phyloP scores from a whole-genome alignment of 1,140 invertebrate species.

The Cylas formicarius region DNA sequence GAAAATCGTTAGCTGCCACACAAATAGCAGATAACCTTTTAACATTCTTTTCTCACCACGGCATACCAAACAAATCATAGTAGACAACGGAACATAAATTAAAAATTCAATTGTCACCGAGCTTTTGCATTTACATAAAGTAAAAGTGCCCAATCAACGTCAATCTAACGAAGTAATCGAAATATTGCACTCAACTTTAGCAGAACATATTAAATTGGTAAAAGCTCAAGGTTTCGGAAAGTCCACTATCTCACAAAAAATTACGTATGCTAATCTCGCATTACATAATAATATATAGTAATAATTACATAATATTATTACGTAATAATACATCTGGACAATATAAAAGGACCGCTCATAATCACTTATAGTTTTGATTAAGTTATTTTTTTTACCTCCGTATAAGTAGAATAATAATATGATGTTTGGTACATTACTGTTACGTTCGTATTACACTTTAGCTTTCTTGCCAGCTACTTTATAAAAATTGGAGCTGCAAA shows the following conservation, averaged over 20 bases:
- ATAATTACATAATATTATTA: background rate
- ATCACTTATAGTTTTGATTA: constrained; percentile 10
- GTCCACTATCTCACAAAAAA: constrained; percentile 3
- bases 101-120: constrained; percentile 26
- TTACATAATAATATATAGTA: constrained; percentile 8
- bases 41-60: constrained; percentile 17
- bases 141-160: constrained; percentile 32
- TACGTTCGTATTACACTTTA: too few relatives aligned
- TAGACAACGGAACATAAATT: constrained; percentile 27
- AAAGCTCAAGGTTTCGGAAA: constrained; percentile 1
- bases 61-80: constrained; percentile 21
- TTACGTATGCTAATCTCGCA: constrained; percentile 16
- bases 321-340: constrained; percentile 6
- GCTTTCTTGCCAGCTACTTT: constrained; percentile 3
- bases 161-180: constrained; percentile 39
- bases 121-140: constrained; percentile 29
- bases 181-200: too few relatives aligned
- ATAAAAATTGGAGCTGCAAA: too few relatives aligned
- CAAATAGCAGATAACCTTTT: constrained; percentile 15
- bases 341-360: constrained; percentile 11
- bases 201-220: constrained; percentile 10
- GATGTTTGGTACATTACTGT: too few relatives aligned
- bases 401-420: too few relatives aligned
- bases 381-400: background rate
- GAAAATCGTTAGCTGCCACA: background rate